Evolutionary conservation across 2,888 invertebrate genomes (phyloP), one percentile per base, ranked within the genome.

Genomic region (Morinoia aosen): DNA sequence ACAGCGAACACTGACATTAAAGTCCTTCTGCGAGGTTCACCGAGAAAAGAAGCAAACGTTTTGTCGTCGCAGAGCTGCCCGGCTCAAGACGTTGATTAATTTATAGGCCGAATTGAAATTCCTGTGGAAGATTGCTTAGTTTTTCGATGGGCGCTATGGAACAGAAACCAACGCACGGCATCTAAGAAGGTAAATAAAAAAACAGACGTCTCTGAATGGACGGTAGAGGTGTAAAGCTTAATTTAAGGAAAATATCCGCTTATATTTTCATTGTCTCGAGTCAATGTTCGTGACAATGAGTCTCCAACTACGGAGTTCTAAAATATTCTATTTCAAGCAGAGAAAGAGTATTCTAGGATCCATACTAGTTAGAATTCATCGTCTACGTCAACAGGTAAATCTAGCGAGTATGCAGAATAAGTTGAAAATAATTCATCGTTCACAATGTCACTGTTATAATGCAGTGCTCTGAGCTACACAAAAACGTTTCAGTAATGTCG

Each of bases 51-150:
- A 76, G 76, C 76, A 25, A 76, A 76, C 33, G 76, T 76, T 76
- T 76, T 76, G 76, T 33, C 76, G 76, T 76, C 76, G 76, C 76
- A 61, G 76, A 76, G 76, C 76, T 76, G 8, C 7, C 33, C 76
- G 76, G 76, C 76, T 76, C 14, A 76, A 76, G 76, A 76, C 76
- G 76, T 33, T 76, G 76, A 76, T 76, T 76, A 76, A 76, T 76
- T 76, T 76, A 76, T 76, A 33, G 25, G 76, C 76, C 25, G 76
- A 76, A 76, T 76, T 76, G 76, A 76, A 76, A 76, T 76, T 76
- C 76, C 76, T 76, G 10, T 14, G 25, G 25, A 16, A 33, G 76
- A 76, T 76, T 76, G 76, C 76, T 76, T 19, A 25, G 76, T 76
- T 76, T 76, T 76, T 76, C 76, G 76, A 76, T 33, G 33, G 48